These are phyloP conservation scores for Stictocephala bisonia DNA, from an alignment of 2,888 invertebrate genomes.

Conservation along the genomic window DNA sequence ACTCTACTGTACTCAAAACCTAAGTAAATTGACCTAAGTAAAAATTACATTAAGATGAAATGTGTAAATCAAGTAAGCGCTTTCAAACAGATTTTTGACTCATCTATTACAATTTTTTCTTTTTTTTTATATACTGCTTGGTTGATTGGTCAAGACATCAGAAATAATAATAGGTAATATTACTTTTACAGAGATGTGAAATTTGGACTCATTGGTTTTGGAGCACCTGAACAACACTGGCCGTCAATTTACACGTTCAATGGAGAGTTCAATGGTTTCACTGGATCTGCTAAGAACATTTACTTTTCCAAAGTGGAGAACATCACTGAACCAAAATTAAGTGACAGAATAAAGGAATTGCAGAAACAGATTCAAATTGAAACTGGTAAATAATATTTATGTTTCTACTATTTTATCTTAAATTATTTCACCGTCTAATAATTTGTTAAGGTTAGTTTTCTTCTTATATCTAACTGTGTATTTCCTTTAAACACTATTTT, in stretches of 20 bases:
- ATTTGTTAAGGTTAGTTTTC: too few relatives aligned
- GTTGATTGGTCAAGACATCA: too few relatives aligned
- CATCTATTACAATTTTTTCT: too few relatives aligned
- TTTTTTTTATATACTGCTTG: too few relatives aligned
- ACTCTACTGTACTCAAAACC: too few relatives aligned
- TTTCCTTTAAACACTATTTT: too few relatives aligned
- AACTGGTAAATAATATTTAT: slow-evolving; percentile 64
- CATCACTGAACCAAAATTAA: background rate
- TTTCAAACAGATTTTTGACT: too few relatives aligned
- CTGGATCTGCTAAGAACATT: slow-evolving; percentile 52
- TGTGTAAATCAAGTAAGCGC: too few relatives aligned
- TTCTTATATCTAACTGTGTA: too few relatives aligned
- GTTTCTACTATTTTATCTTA: background rate
- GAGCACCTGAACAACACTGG: slow-evolving; percentile 67
- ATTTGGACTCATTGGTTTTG: slow-evolving; percentile 71
- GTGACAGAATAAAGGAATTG: slow-evolving; percentile 60
- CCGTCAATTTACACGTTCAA: slow-evolving; percentile 71
- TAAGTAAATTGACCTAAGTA: too few relatives aligned
- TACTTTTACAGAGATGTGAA: slow-evolving; percentile 73
- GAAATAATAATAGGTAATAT: too few relatives aligned
- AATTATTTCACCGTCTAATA: background rate
- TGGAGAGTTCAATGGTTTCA: slow-evolving; percentile 65
- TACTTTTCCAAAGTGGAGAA: slow-evolving; percentile 11
- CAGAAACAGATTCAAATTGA: slow-evolving; percentile 66
- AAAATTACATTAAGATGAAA: too few relatives aligned